A percentile compares a stretch with the other conserved stretches of the same genome.
Evolutionary conservation across 2,888 invertebrate species (phyloP).

Genomic region (Caenorhabditis becei): DNA sequence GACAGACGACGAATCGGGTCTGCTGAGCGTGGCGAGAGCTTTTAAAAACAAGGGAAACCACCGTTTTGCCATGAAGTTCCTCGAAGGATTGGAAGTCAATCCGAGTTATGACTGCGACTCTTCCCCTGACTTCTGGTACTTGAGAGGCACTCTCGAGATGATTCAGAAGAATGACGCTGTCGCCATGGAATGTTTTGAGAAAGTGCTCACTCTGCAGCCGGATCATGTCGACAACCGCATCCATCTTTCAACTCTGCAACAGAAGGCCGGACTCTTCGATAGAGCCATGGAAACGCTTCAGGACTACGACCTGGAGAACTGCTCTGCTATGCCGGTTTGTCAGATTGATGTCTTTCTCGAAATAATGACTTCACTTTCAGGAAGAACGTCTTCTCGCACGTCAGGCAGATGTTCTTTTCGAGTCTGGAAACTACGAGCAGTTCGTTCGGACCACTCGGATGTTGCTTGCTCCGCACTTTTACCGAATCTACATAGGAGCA

Average conservation of each 20-base stretch:
- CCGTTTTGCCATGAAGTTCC: conserved; percentile 38
- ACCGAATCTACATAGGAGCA: conserved; percentile 63
- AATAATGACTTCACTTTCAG: neutral
- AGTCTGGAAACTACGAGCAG: conserved; percentile 68
- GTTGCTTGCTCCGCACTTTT: conserved; percentile 80
- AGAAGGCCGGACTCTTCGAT: conserved; percentile 74
- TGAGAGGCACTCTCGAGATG: conserved; percentile 54
- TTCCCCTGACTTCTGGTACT: conserved; percentile 48
- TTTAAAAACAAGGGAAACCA: conserved; percentile 57
- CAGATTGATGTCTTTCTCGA: no score
- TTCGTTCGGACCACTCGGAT: conserved; percentile 73
- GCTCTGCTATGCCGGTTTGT: conserved; percentile 23
- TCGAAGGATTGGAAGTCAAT: conserved; percentile 16
- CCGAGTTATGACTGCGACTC: conserved; percentile 7
- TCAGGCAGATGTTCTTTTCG: conserved; percentile 77
- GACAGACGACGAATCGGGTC: conserved; percentile 55
- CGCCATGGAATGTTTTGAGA: conserved; percentile 72
- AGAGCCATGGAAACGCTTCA: conserved; percentile 75
- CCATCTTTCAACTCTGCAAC: conserved; percentile 75
- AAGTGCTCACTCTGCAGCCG: conserved; percentile 66
- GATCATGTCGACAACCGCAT: conserved; percentile 78
- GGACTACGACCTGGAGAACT: conserved; percentile 75
- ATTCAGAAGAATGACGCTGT: conserved; percentile 59
- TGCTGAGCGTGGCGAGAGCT: conserved; percentile 70
- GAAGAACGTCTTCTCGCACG: conserved; percentile 78